Conservation (phyloP, 2,888 invertebrate species). For the Melinaea menophilus region DNA sequence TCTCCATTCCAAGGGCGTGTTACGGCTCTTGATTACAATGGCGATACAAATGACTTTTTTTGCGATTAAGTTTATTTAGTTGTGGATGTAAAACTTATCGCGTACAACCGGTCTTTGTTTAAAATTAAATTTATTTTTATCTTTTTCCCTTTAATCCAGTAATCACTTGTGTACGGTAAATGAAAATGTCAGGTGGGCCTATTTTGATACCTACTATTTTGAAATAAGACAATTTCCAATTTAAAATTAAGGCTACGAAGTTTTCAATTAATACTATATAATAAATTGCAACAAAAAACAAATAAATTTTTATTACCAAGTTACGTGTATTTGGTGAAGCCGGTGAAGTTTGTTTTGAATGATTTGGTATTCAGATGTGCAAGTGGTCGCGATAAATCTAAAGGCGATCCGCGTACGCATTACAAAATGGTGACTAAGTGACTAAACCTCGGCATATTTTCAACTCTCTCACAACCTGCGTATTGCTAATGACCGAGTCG, state of each 20-base stretch:
- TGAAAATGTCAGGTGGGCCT: too few species aligned
- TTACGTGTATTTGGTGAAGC: not conserved
- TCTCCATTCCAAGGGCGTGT: slow-evolving; percentile 37
- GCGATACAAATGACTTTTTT: slow-evolving; percentile 44
- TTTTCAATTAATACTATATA: slow-evolving; percentile 33
- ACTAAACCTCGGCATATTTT: slow-evolving; percentile 42
- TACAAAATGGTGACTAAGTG: slow-evolving; percentile 59
- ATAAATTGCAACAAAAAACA: not conserved
- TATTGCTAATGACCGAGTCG: slow-evolving; percentile 35
- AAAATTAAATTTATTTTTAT: slow-evolving; percentile 14
- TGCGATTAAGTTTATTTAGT: slow-evolving; percentile 43
- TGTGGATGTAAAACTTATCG: slow-evolving; percentile 56
- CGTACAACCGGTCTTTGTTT: slow-evolving; percentile 33
- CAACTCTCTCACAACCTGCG: slow-evolving; percentile 37
- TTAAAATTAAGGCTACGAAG: too few species aligned
- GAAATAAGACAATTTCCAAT: too few species aligned
- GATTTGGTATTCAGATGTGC: slow-evolving; percentile 23
- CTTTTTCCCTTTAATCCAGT: too few species aligned
- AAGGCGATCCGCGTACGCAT: slow-evolving; percentile 59
- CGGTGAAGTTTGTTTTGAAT: slow-evolving; percentile 21
- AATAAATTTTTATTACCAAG: slow-evolving; percentile 1
- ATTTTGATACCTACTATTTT: too few species aligned
- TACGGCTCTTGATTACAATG: slow-evolving; percentile 47
- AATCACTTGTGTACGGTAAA: too few species aligned
- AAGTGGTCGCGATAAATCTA: slow-evolving; percentile 53